Evolutionary conservation across 92 coral and sea anemone species (phyloP).

Genomic region (Porites divaricata): DNA sequence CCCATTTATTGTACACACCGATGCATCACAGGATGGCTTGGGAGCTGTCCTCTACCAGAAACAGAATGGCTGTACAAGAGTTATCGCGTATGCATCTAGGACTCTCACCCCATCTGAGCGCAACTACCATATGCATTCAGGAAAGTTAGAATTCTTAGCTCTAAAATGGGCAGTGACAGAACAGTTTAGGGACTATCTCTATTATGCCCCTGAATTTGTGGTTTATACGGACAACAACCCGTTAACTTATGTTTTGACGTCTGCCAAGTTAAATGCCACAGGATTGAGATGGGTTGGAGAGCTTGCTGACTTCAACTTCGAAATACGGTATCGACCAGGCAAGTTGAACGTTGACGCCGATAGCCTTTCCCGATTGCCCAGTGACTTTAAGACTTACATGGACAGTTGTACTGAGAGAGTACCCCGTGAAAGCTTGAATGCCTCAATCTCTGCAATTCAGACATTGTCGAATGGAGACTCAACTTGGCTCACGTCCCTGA

Average conservation of each 20-base stretch:
- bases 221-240: slow-evolving; percentile 39
- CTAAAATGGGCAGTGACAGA: slow-evolving; percentile 56
- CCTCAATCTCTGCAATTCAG: slow-evolving; percentile 29
- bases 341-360: slow-evolving; percentile 58
- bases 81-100: slow-evolving; percentile 49
- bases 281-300: slow-evolving; percentile 45
- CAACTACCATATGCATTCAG: slow-evolving; percentile 50
- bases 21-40: slow-evolving; percentile 55
- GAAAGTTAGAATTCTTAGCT: slow-evolving; percentile 50
- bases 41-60: slow-evolving; percentile 43
- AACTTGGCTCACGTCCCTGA: slow-evolving; percentile 50
- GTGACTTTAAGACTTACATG: slow-evolving; percentile 59
- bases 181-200: slow-evolving; percentile 50
- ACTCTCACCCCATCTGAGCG: slow-evolving; percentile 43
- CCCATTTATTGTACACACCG: slow-evolving; percentile 46
- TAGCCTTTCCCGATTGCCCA: slow-evolving; percentile 50
- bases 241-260: slow-evolving; percentile 13
- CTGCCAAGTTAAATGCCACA: slow-evolving; percentile 46
- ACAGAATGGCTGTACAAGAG: slow-evolving; percentile 33
- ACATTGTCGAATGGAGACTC: slow-evolving; percentile 45
- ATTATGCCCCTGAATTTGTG: slow-evolving; percentile 42
- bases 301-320: slow-evolving; percentile 54
- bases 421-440: slow-evolving; percentile 38
- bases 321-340: slow-evolving; percentile 53
- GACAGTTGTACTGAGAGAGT: slow-evolving; percentile 43